Base-by-base conservation (phyloP, 2,888 invertebrate species). In the Heliconius ethilla region DNA sequence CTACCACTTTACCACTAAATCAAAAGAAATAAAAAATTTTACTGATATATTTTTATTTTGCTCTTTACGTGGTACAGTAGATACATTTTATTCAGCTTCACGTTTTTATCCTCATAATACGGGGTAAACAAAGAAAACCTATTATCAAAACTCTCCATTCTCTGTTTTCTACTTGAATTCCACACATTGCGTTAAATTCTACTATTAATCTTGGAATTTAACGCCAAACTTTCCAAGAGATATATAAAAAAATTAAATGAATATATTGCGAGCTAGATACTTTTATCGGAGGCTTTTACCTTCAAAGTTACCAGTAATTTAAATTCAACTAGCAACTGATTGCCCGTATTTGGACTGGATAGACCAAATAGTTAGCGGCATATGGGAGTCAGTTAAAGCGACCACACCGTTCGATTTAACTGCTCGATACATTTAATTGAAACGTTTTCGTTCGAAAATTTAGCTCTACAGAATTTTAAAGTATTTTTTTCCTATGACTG, bases 341-440 rank as follows among this genome's bases (percentile, higher is more conserved):
- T 70, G 27, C 69, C 69, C 25, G 22, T 70, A 70, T 70, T 51
- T 51, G 22, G 4, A 51, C 45, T 51, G 51, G 70, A 29, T 27
- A 27, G 27, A 18, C 18, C 37, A 29, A 70, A 55, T 51, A 51
- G 22, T 55, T 70, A 55, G 70, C 11, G 70, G 70, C 29, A 29
- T 29, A 70, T 70, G 51, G 11, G 51, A 55, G 70, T 70, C 51
- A 11, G 51, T 70, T 51, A 22, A 70, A 51, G 13, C 51, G 29
- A 29, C 51, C 29, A 51, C 27, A 27, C 29, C 5, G 55, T 33
- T 55, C 33, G 13, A 55, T 55, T 70, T 55, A 70, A 55, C 45
- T 70, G 29, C 4, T 55, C 55, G 11, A 70, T 55, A 29, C n/a
- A 55, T 22, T 70, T 70, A 70, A 70, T 22, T 55, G n/a, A 22